Evolutionary conservation across 2,113 vertebrate species (phyloP), one percentile per base, ranked within the genome.

Genomic region (Otocyon megalotis): DNA sequence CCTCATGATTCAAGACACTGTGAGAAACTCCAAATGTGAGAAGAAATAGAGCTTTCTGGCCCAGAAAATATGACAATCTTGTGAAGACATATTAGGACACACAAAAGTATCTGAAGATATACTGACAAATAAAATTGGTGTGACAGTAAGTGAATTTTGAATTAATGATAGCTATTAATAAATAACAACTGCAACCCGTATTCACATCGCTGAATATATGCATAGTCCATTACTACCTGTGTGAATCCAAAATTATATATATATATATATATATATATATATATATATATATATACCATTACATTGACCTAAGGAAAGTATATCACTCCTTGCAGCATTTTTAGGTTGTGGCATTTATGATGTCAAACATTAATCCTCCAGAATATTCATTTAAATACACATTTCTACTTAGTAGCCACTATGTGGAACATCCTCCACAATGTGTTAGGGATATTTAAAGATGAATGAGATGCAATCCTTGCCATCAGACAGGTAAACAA

Each of bases 111-210:
- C 19, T 48, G 24, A 76, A 94, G 62, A 88, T 0, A n/a, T 43
- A 43, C 37, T 0, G 9, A 13, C 43, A 86, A 86, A 56, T 83
- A n/a, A 82, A 94, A 85, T 7, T 32, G 1, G 14, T 88, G 32
- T 48, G 58, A 17, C n/a, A 71, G 92, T 90, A 90, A 35, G 0
- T 62, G 37, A 86, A 67, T 10, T 92, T 28, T 80, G 17, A 86
- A 71, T 92, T 83, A 88, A 88, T 65, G 15, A 71, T 13, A 48
- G 13, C 11, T 28, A 43, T 94, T 86, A 86, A 79, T 2, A 95
- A 94, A 94, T 96, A 98, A 97, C 0, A 26, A 95, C 62, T 81
- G 24, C 6, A 95, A 88, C 9, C n/a, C 85, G 50, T 43, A 97
- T 43, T 50, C 48, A 96, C 14, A 12, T 94, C 26, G 67, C 53